Percentiles rank a stretch among this genome's conserved stretches.
Evolutionary conservation across 1,140 invertebrate genomes (phyloP).

Genomic region (Drosophila bipectinata): DNA sequence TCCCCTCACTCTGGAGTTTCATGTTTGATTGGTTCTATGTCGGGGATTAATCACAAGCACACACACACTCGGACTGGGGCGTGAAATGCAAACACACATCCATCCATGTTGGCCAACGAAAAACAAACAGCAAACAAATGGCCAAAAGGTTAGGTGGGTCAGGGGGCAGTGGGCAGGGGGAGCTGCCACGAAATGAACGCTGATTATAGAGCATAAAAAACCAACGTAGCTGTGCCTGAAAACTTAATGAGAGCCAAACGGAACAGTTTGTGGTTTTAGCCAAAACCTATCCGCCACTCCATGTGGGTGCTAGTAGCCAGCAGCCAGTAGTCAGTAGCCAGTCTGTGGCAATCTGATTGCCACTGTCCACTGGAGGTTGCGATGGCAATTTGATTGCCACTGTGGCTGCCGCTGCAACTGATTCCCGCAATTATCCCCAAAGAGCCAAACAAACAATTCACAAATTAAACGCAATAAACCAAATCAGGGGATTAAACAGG

Average conservation of each 20-base stretch:
- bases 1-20: slow-evolving; percentile 2
- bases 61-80: slow-evolving; percentile 37
- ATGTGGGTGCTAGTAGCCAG: slow-evolving; percentile 18
- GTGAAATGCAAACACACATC: slow-evolving; percentile 72
- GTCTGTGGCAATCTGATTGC: slow-evolving; percentile 72
- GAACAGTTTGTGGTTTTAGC: slow-evolving; percentile 58
- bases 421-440: slow-evolving; percentile 73
- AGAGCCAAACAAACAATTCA: slow-evolving; percentile 74
- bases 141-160: not conserved
- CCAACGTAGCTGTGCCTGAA: slow-evolving; percentile 38
- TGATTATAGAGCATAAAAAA: slow-evolving; percentile 63
- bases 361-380: slow-evolving; percentile 50
- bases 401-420: slow-evolving; percentile 51
- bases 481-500: slow-evolving; percentile 34
- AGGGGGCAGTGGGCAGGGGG: not conserved
- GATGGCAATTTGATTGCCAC: slow-evolving; percentile 37
- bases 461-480: slow-evolving; percentile 80
- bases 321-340: slow-evolving; percentile 19
- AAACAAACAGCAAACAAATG: slow-evolving; percentile 35
- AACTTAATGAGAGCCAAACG: slow-evolving; percentile 73
- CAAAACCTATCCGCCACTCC: slow-evolving; percentile 14
- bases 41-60: slow-evolving; percentile 70
- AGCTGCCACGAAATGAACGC: slow-evolving; percentile 46
- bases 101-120: slow-evolving; percentile 10
- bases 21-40: slow-evolving; percentile 55